phyloP scores from a whole-genome alignment of 2,797 vertebrate species.

The Myotis myotis region DNA sequence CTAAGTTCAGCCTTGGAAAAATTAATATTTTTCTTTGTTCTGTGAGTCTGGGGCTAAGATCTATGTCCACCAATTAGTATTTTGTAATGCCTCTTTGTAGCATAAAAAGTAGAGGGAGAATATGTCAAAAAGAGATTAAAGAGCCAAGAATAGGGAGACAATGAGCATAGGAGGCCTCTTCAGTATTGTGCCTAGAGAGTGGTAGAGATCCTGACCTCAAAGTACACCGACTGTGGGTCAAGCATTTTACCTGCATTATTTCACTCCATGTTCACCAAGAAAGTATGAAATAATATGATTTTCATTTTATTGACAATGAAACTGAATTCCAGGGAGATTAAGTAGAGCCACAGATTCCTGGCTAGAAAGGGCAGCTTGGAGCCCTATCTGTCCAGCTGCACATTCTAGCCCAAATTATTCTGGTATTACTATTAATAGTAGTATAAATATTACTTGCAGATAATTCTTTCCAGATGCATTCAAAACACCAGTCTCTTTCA shows the following conservation, averaged over 20 bases:
- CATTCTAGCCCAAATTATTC: constrained; percentile 42
- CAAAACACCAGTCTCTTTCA: not conserved
- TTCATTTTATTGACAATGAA: constrained; percentile 43
- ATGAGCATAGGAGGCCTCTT: not conserved
- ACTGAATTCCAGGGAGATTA: constrained; percentile 59
- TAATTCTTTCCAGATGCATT: constrained; percentile 56
- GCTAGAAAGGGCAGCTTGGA: constrained; percentile 58
- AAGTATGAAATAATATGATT: not conserved
- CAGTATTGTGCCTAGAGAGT: not conserved
- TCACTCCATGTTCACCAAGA: not conserved
- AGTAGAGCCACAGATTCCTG: constrained; percentile 48
- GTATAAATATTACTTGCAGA: constrained; percentile 57
- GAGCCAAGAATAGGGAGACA: not conserved
- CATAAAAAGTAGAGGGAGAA: not conserved
- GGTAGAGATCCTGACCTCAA: not conserved
- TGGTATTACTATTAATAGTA: constrained; percentile 60
- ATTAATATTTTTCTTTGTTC: not conserved
- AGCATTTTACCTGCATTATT: not conserved
- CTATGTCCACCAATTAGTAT: not conserved
- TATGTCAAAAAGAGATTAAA: not conserved
- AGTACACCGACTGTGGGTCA: not conserved
- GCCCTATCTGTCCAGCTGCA: constrained; percentile 48
- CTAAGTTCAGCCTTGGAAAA: not conserved
- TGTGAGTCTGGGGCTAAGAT: constrained; percentile 1
- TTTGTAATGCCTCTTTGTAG: not conserved